These are phyloP conservation scores for Leptura quadrifasciata DNA, from an alignment of 2,888 invertebrate species.

Conservation along the genomic window DNA sequence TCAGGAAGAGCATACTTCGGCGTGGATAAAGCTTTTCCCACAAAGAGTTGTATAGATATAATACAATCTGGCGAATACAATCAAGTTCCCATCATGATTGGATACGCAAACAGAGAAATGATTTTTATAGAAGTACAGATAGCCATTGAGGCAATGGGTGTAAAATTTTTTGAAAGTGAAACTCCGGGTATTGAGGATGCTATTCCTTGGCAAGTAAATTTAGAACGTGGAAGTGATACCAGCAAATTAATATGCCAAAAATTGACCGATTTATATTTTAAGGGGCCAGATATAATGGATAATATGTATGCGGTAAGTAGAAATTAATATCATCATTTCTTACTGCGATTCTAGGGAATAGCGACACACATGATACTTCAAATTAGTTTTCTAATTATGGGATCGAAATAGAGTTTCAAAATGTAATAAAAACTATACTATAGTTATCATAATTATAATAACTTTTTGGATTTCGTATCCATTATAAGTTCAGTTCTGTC, in stretches of 20 bases:
- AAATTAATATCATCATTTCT: too few relatives aligned
- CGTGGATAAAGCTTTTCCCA: slow-evolving; percentile 49
- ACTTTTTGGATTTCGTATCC: too few relatives aligned
- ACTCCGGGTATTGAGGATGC: slow-evolving; percentile 50
- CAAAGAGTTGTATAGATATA: slow-evolving; percentile 50
- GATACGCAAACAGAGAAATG: slow-evolving; percentile 68
- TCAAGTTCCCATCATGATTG: slow-evolving; percentile 56
- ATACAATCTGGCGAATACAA: slow-evolving; percentile 54
- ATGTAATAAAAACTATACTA: too few relatives aligned
- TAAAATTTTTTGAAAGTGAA: neutral
- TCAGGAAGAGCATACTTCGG: too few relatives aligned
- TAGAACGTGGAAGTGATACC: slow-evolving; percentile 55
- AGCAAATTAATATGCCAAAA: slow-evolving; percentile 66
- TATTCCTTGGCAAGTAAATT: slow-evolving; percentile 57
- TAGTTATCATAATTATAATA: too few relatives aligned
- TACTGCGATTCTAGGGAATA: too few relatives aligned
- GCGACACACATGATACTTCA: too few relatives aligned
- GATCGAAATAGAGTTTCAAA: too few relatives aligned
- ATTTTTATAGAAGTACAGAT: slow-evolving; percentile 60
- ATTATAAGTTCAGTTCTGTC: too few relatives aligned
- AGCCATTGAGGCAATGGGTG: neutral
- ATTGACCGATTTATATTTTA: slow-evolving; percentile 62
- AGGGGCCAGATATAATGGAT: slow-evolving; percentile 24
- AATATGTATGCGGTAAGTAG: slow-evolving; percentile 36
- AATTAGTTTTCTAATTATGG: too few relatives aligned